These are phyloP conservation scores for Cryptus armator DNA, from an alignment of 2,888 invertebrate genomes.

Conservation along the genomic window DNA sequence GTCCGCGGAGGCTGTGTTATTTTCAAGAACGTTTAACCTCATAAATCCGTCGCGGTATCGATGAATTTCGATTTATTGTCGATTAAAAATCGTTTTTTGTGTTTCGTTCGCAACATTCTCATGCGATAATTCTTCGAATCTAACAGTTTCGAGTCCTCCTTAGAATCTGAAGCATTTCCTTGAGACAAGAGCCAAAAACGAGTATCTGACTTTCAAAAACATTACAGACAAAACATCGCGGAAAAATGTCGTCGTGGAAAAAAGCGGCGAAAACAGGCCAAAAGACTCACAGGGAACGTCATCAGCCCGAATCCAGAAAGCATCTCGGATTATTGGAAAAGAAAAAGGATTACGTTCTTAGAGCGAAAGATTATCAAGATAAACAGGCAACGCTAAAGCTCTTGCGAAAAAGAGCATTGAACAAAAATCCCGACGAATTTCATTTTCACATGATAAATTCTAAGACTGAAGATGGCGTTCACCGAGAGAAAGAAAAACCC, in stretches of 20 bases:
- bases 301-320: slow-evolving; percentile 92
- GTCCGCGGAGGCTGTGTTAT: too few species aligned
- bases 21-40: too few species aligned
- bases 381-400: slow-evolving; percentile 94
- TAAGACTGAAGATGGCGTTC: slow-evolving; percentile 87
- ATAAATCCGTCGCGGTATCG: too few species aligned
- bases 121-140: too few species aligned
- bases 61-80: too few species aligned
- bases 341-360: slow-evolving; percentile 93
- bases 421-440: slow-evolving; percentile 99
- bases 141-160: too few species aligned
- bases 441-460: slow-evolving; percentile 99
- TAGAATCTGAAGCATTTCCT: too few species aligned
- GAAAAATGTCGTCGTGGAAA: slow-evolving; percentile 94
- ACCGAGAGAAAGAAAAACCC: slow-evolving; percentile 89
- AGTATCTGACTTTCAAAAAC: not conserved
- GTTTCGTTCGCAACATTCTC: too few species aligned
- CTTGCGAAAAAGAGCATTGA: slow-evolving; percentile 93
- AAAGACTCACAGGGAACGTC: slow-evolving; percentile 93
- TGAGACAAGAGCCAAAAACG: not conserved
- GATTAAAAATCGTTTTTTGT: too few species aligned
- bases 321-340: slow-evolving; percentile 94
- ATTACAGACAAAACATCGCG: not conserved
- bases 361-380: slow-evolving; percentile 92
- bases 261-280: slow-evolving; percentile 95